Conservation (phyloP, 2,113 vertebrate species). For the Pitta sordida region DNA sequence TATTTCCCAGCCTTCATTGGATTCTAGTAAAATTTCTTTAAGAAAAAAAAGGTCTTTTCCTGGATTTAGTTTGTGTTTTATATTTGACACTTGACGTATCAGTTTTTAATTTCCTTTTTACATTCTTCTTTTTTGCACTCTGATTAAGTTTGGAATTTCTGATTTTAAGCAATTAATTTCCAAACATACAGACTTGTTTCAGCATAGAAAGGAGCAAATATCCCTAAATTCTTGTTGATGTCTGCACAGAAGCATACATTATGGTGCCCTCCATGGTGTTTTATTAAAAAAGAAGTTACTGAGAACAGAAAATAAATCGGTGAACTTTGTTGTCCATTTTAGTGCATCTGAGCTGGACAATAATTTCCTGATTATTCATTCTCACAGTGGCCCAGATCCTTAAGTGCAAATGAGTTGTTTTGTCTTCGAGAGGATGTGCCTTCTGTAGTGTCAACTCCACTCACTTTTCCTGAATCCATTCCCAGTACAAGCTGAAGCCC, state of each 20-base stretch:
- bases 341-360: not conserved
- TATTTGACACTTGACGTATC: not conserved
- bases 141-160: not conserved
- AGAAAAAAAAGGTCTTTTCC: not conserved
- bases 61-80: not conserved
- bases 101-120: not conserved
- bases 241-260: not conserved
- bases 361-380: not conserved
- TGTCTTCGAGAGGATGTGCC: accelerated
- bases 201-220: not conserved
- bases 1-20: not conserved
- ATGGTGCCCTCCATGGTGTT: not conserved
- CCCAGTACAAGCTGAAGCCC: not conserved
- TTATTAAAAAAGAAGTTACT: not conserved
- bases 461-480: not conserved
- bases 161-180: slow-evolving; percentile 2
- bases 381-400: not conserved
- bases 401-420: not conserved
- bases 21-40: not conserved
- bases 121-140: not conserved
- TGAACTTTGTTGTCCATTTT: not conserved
- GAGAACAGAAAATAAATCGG: not conserved
- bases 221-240: not conserved
- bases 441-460: not conserved
- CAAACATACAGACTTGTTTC: not conserved